Percentiles rank a stretch among this genome's conserved stretches.
phyloP scores from a whole-genome alignment of 2,888 invertebrate genomes.

The Epistrophe grossulariae region DNA sequence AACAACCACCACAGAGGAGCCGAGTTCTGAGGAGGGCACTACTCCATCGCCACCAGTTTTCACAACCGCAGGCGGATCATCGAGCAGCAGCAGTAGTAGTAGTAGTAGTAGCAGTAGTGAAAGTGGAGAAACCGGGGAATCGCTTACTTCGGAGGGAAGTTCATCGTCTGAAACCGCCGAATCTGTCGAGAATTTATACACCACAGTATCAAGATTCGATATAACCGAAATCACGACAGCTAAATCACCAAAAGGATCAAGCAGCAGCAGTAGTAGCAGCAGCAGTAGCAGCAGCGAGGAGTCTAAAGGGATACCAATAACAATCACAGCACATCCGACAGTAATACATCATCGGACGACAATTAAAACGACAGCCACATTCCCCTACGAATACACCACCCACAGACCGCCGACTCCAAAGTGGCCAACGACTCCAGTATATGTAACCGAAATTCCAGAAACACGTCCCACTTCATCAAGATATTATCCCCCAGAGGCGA shows the following conservation, averaged over 20 bases:
- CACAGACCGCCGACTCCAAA: slow-evolving; percentile 65
- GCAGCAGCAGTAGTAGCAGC: slow-evolving; percentile 67
- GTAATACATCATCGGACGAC: slow-evolving; percentile 80
- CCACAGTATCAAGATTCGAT: slow-evolving; percentile 80
- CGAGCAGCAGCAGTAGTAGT: slow-evolving; percentile 53
- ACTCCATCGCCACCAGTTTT: slow-evolving; percentile 53
- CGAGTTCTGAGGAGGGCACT: slow-evolving; percentile 79
- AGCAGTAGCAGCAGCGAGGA: slow-evolving; percentile 78
- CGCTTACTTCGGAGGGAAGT: slow-evolving; percentile 76
- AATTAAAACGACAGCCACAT: slow-evolving; percentile 79
- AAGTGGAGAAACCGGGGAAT: slow-evolving; percentile 76
- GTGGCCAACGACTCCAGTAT: slow-evolving; percentile 75
- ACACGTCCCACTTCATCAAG: slow-evolving; percentile 61
- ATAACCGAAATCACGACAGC: slow-evolving; percentile 77
- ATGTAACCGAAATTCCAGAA: slow-evolving; percentile 60
- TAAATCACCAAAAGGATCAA: slow-evolving; percentile 76
- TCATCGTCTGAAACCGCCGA: slow-evolving; percentile 77
- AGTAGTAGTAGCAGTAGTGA: slow-evolving; percentile 69
- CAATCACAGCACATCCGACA: slow-evolving; percentile 78
- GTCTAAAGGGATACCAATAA: slow-evolving; percentile 78
- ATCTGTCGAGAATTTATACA: slow-evolving; percentile 79
- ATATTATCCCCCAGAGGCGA: slow-evolving; percentile 72
- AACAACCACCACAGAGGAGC: slow-evolving; percentile 79
- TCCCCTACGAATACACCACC: slow-evolving; percentile 80
- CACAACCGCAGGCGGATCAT: slow-evolving; percentile 45